Percentiles rank a stretch among this genome's conserved stretches.
These are phyloP conservation scores for Catagonus wagneri DNA, from an alignment of 2,113 vertebrate genomes.

Conservation along the genomic window DNA sequence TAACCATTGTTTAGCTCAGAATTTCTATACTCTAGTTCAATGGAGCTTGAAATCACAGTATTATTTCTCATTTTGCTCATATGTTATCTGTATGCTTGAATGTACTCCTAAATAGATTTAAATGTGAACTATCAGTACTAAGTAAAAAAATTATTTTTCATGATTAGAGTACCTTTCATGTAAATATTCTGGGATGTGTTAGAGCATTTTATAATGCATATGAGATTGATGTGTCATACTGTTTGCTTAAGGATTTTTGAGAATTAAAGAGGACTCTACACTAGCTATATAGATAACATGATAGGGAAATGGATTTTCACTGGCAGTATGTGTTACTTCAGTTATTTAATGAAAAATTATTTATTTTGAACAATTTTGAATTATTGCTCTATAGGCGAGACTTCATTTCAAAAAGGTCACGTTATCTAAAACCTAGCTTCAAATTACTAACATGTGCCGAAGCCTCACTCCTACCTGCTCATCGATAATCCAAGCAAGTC, in stretches of 20 bases:
- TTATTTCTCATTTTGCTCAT: slow-evolving; percentile 83
- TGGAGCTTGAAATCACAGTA: slow-evolving; percentile 83
- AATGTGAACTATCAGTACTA: slow-evolving; percentile 68
- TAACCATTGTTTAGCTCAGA: slow-evolving; percentile 77
- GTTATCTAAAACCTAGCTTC: neutral
- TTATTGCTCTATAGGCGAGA: neutral
- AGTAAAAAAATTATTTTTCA: slow-evolving; percentile 70
- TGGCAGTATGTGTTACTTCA: neutral
- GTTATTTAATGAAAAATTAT: neutral
- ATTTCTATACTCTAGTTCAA: slow-evolving; percentile 40
- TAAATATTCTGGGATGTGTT: slow-evolving; percentile 71
- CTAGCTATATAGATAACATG: neutral
- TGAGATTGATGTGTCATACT: neutral
- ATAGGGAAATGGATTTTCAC: neutral
- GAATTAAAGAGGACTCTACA: neutral
- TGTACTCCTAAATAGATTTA: slow-evolving; percentile 79
- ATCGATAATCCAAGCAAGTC: neutral
- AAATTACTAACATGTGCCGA: neutral
- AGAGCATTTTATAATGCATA: neutral
- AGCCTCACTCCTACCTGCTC: neutral
- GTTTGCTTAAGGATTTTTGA: neutral
- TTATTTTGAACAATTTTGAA: neutral
- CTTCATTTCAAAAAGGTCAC: neutral
- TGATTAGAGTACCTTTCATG: slow-evolving; percentile 53
- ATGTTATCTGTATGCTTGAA: slow-evolving; percentile 78